Evolutionary conservation across 2,113 vertebrate genomes (phyloP).

Genomic region (Gobius niger): DNA sequence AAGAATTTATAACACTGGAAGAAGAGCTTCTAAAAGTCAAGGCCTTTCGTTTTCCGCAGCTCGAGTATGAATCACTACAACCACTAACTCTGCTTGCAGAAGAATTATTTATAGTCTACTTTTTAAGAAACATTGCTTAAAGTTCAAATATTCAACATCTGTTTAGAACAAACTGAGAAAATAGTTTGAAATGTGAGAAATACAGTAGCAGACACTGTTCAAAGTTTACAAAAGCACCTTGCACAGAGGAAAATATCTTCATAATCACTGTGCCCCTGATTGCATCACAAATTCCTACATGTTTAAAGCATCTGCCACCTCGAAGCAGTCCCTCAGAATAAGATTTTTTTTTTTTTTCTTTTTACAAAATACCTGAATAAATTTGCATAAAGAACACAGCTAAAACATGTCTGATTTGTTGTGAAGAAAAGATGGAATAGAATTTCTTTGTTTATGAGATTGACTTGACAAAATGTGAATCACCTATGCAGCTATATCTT

Average conservation of each 20-base stretch:
- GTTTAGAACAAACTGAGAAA: background rate
- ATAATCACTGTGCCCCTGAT: background rate
- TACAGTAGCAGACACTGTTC: background rate
- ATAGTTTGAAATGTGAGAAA: background rate
- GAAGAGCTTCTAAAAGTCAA: background rate
- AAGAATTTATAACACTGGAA: background rate
- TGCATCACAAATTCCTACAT: background rate
- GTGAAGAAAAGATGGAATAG: background rate
- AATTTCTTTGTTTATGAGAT: too few species aligned
- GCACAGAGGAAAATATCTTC: background rate
- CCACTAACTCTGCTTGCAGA: too few species aligned
- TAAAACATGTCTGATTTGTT: background rate
- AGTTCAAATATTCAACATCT: slow-evolving; percentile 1
- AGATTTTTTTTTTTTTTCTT: background rate
- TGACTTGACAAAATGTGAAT: too few species aligned
- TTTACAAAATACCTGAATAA: background rate
- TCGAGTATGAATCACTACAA: background rate
- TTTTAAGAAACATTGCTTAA: background rate
- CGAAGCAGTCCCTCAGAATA: background rate
- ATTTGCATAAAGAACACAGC: background rate
- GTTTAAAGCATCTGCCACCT: background rate
- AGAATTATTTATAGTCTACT: background rate
- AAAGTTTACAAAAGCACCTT: background rate
- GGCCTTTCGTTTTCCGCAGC: background rate
- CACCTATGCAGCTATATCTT: too few species aligned